These are phyloP conservation scores for Cyphomyrus discorhynchus DNA, from an alignment of 2,113 vertebrate genomes.

Conservation along the genomic window DNA sequence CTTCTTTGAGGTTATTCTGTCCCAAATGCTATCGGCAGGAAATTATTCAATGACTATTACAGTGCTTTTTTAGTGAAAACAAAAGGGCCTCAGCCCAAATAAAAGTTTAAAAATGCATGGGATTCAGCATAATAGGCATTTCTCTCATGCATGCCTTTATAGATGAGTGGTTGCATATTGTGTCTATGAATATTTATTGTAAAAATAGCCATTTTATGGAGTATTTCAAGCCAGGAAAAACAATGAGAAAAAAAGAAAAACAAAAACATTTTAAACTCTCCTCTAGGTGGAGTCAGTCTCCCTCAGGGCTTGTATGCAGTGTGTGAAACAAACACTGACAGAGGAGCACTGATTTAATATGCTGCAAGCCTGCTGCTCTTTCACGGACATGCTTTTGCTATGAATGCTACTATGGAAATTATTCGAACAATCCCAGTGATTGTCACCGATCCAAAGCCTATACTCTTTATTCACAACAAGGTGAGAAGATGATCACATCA, in stretches of 20 bases:
- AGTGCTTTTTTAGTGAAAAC: slow-evolving; percentile 8
- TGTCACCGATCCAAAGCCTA: neutral
- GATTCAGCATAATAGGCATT: neutral
- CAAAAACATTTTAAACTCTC: slow-evolving; percentile 35
- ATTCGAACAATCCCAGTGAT: neutral
- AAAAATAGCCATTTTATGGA: neutral
- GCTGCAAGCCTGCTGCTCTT: neutral
- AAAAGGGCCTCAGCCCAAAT: neutral
- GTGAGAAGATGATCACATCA: neutral
- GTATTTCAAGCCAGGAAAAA: neutral
- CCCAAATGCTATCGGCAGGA: slow-evolving; percentile 26
- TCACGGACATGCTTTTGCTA: neutral
- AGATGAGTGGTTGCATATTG: neutral
- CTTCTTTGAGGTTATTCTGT: slow-evolving; percentile 36
- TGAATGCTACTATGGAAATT: neutral
- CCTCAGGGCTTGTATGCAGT: slow-evolving; percentile 37
- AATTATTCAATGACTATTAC: slow-evolving; percentile 20
- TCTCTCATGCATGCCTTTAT: neutral
- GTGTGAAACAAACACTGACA: neutral
- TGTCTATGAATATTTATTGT: neutral
- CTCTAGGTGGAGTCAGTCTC: slow-evolving; percentile 66
- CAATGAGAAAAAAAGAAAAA: neutral
- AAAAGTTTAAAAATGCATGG: slow-evolving; percentile 5
- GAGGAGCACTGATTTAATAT: slow-evolving; percentile 20
- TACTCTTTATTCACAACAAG: neutral